Evolutionary conservation across 2,888 invertebrate genomes (phyloP).

Genomic region (Gerris lacustris): DNA sequence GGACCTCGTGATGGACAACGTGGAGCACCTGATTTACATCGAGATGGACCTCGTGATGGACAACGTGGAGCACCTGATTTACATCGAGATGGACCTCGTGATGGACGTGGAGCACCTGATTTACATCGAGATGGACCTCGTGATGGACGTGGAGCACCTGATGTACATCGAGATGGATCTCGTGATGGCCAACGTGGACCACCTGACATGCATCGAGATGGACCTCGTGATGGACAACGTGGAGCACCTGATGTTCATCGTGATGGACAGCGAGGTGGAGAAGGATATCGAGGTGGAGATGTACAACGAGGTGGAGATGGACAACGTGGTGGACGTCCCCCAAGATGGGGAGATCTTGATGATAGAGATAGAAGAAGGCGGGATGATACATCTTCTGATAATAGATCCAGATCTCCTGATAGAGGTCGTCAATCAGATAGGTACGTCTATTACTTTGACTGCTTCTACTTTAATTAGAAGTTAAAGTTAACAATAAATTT

Average conservation of each 20-base stretch:
- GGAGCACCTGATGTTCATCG: slow-evolving; percentile 17
- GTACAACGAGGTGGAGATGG: slow-evolving; percentile 11
- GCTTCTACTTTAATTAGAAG: too few relatives aligned
- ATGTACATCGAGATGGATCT: too few relatives aligned
- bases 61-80: too few relatives aligned
- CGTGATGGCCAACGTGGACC: slow-evolving; percentile 2
- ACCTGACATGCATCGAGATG: not conserved
- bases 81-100: too few relatives aligned
- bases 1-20: too few relatives aligned
- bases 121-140: too few relatives aligned
- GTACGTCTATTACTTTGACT: too few relatives aligned
- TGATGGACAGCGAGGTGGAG: slow-evolving; percentile 17
- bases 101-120: too few relatives aligned
- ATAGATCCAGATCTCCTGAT: not conserved
- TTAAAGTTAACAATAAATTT: too few relatives aligned
- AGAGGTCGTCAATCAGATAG: not conserved
- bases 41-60: too few relatives aligned
- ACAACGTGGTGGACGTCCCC: not conserved
- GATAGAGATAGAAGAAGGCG: not conserved
- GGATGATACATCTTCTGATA: not conserved
- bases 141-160: too few relatives aligned
- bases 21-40: too few relatives aligned
- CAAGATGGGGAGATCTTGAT: not conserved
- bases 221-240: slow-evolving; percentile 15
- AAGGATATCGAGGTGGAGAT: slow-evolving; percentile 5